Conservation (phyloP, 1,140 invertebrate species). For the Calliopsis andreniformis region DNA sequence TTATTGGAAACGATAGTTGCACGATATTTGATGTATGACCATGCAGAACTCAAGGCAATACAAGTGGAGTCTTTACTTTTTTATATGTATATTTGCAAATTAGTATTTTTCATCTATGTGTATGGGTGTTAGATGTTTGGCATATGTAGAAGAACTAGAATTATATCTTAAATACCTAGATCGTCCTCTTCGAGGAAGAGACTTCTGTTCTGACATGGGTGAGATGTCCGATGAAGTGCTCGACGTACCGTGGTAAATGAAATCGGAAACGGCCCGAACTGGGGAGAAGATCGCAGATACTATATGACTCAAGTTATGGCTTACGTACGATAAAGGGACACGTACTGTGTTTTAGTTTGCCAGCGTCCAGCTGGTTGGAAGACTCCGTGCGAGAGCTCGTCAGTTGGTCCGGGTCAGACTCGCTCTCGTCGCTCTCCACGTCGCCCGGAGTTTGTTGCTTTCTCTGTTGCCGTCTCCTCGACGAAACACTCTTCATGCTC, state of each 20-base stretch:
- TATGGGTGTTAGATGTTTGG: too few species aligned
- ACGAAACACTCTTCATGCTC: conserved; percentile 81
- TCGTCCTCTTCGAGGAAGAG: conserved; percentile 85
- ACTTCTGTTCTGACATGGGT: conserved; percentile 90
- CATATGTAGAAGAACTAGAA: background rate
- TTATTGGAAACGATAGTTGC: too few species aligned
- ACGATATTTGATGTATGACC: too few species aligned
- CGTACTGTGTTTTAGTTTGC: conserved; percentile 87
- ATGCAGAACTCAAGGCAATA: too few species aligned
- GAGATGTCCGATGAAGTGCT: conserved; percentile 90
- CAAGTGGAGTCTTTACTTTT: too few species aligned
- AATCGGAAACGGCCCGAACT: conserved; percentile 84
- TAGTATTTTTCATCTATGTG: too few species aligned
- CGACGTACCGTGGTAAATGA: conserved; percentile 89
- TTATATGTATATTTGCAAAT: too few species aligned
- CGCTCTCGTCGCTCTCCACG: conserved; percentile 88
- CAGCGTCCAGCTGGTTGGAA: conserved; percentile 87
- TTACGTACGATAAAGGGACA: conserved; percentile 12
- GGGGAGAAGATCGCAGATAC: conserved; percentile 25
- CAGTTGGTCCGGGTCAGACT: conserved; percentile 88
- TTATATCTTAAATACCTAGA: conserved; percentile 82
- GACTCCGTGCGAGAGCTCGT: conserved; percentile 89
- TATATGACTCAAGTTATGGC: background rate
- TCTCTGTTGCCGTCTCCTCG: conserved; percentile 81
- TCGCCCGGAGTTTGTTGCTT: conserved; percentile 83